Conservation (phyloP, 1,140 invertebrate genomes). For the Drosophila pandora region DNA sequence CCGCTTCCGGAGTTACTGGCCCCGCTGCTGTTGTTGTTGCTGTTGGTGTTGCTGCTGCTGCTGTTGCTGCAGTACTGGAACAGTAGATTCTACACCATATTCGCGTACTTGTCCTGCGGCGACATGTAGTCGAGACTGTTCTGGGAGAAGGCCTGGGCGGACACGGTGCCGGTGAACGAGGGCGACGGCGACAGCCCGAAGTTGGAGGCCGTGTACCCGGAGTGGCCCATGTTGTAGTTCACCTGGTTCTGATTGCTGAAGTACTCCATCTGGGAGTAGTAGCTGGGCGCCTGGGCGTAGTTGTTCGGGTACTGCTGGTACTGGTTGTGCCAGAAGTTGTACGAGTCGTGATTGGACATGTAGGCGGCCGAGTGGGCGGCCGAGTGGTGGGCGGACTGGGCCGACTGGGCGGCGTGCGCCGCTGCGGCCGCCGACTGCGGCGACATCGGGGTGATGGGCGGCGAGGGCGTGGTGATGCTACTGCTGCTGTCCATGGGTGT, state of each 20-base stretch:
- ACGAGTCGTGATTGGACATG: conserved; percentile 83
- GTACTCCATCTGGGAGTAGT: conserved; percentile 87
- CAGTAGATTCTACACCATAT: conserved; percentile 84
- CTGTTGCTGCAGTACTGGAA: conserved; percentile 75
- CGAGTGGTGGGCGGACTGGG: conserved; percentile 71
- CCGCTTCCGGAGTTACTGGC: conserved; percentile 40
- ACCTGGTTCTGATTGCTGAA: conserved; percentile 85
- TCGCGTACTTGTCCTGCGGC: conserved; percentile 83
- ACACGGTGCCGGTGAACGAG: conserved; percentile 78
- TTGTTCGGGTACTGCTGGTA: conserved; percentile 86
- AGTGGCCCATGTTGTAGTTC: conserved; percentile 83
- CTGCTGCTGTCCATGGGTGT: conserved; percentile 87
- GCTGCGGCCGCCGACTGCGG: conserved; percentile 84
- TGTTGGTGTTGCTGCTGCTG: conserved; percentile 35
- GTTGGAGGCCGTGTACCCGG: conserved; percentile 79
- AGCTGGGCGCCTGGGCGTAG: conserved; percentile 85
- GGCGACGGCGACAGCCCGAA: conserved; percentile 80
- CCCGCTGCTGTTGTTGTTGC: conserved; percentile 46
- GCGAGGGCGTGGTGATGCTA: conserved; percentile 87
- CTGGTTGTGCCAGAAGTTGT: conserved; percentile 84
- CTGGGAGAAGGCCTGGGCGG: conserved; percentile 82
- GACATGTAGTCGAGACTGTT: conserved; percentile 84
- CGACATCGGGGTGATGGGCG: conserved; percentile 85
- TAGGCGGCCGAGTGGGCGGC: conserved; percentile 77
- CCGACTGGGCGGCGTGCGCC: conserved; percentile 73